A percentile compares a stretch with the other conserved stretches of the same genome.
Conservation (phyloP, 2,888 invertebrate genomes). For the Hypercompe scribonia region DNA sequence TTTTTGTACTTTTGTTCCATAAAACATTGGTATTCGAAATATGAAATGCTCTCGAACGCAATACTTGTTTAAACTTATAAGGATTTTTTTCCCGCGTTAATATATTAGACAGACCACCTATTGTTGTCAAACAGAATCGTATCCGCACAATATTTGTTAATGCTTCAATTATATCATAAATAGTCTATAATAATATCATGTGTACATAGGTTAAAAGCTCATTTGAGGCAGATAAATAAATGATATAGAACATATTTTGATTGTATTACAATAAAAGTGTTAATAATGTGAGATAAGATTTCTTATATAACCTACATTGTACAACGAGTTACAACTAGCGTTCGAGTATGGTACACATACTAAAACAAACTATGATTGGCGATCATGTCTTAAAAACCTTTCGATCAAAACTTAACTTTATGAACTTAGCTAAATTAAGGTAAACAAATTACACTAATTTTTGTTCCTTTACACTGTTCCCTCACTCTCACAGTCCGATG, state of each 20-base stretch:
- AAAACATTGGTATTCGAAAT: too few relatives aligned
- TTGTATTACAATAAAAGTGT: constrained; percentile 16
- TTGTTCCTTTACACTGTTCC: too few relatives aligned
- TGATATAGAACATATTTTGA: constrained; percentile 43
- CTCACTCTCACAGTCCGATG: too few relatives aligned
- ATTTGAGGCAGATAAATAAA: constrained; percentile 30
- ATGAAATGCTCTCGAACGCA: too few relatives aligned
- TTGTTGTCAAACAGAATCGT: neutral
- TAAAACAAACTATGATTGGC: neutral
- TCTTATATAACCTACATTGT: neutral
- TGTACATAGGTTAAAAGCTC: constrained; percentile 9
- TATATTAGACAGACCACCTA: neutral
- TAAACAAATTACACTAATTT: too few relatives aligned
- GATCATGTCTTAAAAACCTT: too few relatives aligned
- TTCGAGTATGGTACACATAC: neutral
- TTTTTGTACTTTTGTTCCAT: neutral
- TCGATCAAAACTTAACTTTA: too few relatives aligned
- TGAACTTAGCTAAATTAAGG: too few relatives aligned
- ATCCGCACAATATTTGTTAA: neutral
- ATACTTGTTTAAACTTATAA: too few relatives aligned
- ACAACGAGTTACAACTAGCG: neutral
- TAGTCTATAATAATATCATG: neutral
- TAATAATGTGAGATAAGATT: constrained; percentile 11
- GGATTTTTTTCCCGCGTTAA: too few relatives aligned
- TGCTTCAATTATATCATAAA: neutral